Conservation (phyloP, 2,888 invertebrate species). For the Drosophila incognita region DNA sequence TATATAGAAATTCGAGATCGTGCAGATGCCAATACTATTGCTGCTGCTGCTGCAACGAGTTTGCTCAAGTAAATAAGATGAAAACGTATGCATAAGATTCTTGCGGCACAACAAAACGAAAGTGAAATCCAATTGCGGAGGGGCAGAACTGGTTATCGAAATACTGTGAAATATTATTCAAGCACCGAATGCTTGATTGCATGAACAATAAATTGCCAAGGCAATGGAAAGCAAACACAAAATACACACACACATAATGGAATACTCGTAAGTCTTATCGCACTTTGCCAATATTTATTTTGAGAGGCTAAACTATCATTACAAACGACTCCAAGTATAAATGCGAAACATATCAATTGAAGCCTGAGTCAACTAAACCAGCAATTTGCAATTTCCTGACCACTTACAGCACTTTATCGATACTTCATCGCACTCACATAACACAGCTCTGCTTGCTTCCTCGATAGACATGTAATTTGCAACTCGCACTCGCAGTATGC, state of each 20-base stretch:
- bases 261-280: slow-evolving; percentile 20
- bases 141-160: slow-evolving; percentile 20
- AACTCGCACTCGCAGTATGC: slow-evolving; percentile 25
- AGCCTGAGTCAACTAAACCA: slow-evolving; percentile 39
- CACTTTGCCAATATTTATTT: slow-evolving; percentile 62
- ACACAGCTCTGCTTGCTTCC: neutral
- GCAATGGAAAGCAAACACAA: slow-evolving; percentile 18
- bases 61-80: slow-evolving; percentile 58
- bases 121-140: slow-evolving; percentile 44
- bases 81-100: slow-evolving; percentile 73
- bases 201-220: slow-evolving; percentile 44
- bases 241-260: neutral
- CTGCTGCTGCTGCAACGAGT: slow-evolving; percentile 25
- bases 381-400: slow-evolving; percentile 76
- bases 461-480: slow-evolving; percentile 62
- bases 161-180: slow-evolving; percentile 40
- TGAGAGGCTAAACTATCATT: slow-evolving; percentile 54
- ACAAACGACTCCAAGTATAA: slow-evolving; percentile 14
- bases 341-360: slow-evolving; percentile 29
- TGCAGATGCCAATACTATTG: slow-evolving; percentile 41
- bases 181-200: slow-evolving; percentile 16
- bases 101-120: slow-evolving; percentile 34
- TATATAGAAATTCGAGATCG: slow-evolving; percentile 63
- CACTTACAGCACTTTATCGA: slow-evolving; percentile 56
- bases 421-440: slow-evolving; percentile 63